Conservation (phyloP, 2,797 vertebrate genomes). For the Gymnocypris eckloni region DNA sequence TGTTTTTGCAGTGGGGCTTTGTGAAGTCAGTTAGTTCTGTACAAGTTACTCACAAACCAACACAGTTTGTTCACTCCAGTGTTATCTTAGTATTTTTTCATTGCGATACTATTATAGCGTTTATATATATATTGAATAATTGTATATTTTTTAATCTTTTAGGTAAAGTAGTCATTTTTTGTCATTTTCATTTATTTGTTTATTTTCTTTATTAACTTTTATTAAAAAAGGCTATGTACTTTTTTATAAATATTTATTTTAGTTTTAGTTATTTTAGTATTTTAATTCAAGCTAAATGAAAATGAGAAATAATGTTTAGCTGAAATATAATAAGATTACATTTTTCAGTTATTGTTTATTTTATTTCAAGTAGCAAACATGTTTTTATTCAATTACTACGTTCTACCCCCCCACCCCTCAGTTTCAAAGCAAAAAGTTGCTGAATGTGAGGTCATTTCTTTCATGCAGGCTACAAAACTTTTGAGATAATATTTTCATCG, state of each 20-base stretch:
- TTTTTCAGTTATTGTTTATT: neutral
- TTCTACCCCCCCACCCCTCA: neutral
- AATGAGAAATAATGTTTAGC: neutral
- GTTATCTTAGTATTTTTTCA: neutral
- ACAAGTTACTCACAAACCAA: neutral
- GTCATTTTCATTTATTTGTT: neutral
- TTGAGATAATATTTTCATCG: conserved; percentile 17
- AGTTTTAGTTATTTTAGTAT: neutral
- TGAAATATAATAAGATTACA: neutral
- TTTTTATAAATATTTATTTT: neutral
- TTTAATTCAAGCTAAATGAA: neutral
- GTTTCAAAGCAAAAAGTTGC: neutral
- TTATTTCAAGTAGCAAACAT: neutral
- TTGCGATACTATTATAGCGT: neutral
- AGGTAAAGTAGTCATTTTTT: neutral
- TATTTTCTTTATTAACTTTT: neutral
- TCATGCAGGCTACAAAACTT: neutral
- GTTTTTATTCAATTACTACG: neutral
- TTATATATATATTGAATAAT: neutral
- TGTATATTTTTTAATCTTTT: neutral
- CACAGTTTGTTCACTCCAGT: neutral
- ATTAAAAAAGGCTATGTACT: neutral
- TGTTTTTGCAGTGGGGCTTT: neutral
- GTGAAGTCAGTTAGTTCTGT: neutral
- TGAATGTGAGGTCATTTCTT: neutral